Evolutionary conservation across 2,113 vertebrate genomes (phyloP), one percentile per base, ranked within the genome.

Genomic region (Hiodon tergisus): DNA sequence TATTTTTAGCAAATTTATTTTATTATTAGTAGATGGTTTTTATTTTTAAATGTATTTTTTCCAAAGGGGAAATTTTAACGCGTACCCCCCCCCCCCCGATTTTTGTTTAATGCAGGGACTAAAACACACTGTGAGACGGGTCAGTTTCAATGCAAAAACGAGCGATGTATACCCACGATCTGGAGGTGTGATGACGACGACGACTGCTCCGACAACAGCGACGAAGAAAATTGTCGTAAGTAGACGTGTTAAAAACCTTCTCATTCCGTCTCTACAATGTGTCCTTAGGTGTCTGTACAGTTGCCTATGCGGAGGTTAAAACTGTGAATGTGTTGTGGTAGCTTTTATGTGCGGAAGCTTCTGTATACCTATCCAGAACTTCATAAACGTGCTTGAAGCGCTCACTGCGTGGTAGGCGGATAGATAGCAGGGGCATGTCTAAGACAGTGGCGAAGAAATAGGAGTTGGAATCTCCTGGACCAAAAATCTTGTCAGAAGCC

Each of bases 151-250:
- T 98, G 97, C 87, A 90, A 86, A 84, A 98, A 98, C 81, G 88
- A 91, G 80, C 94, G 95, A 81, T 98, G 97, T 84, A 96, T 98
- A 78, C 94, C 95, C 16, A 93, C 90, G 14, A 84, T 98, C 82
- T 98, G 97, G 97, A 94, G 93, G 79, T 98, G 97, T 71, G 97
- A 98, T 78, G 97, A 98, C 78, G 97, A 98, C 72, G 94, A 98
- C 77, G 97, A 98, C 86, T 98, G 96, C 81, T 92, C 93, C 4
- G 96, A 98, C 86, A 98, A 98, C 90, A 98, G 97, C 65, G 97
- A 98, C 77, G 96, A 98, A 80, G 95, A 95, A 59, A 94, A 94
- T 84, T 98, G 97, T 83, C 92, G 97, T 98, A 91, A 98, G 96
- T 97, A 62, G 47, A 17, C 69, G 67, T 5, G 54, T 17, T 52